Base-by-base conservation (phyloP, 1,140 invertebrate species). In the Ceratitis capitata region DNA sequence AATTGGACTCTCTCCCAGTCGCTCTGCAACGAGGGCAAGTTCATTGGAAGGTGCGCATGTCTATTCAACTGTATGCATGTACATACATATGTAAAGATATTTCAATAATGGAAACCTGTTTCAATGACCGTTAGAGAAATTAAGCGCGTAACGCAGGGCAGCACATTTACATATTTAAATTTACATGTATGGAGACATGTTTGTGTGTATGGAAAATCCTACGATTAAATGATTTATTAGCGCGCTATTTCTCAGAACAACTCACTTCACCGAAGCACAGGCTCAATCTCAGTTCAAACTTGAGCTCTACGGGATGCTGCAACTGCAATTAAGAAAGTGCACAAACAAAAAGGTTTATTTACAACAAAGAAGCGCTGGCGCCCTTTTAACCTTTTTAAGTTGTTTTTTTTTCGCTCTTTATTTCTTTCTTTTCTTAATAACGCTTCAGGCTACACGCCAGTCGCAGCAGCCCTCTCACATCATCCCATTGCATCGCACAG, bases 71-170 rank as follows among this genome's bases (percentile, higher is more conserved):
- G 35, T 35, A 26, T 12, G 2, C 3, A 19, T 26, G 64, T 5
- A 69, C 69, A 23, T 23, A 32, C 19, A 19, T n/a, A n/a, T 6
- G 39, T 19, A 78, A 23, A 19, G 39, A 39, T 39, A 78, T 45
- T 45, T 78, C 69, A 78, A 78, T n/a, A n/a, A n/a, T 47, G 9
- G 23, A 78, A 78, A 78, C 69, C 69, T 78, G 69, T 78, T 78
- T 78, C 45, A 23, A 16, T 45, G 69, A 23, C 69, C 69, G 69
- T 78, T 78, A 78, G 39, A 23, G 45, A 78, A 78, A 78, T 45
- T 23, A n/a, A 19, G 69, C 69, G 69, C 35, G 69, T n/a, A n/a
- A n/a, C n/a, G n/a, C n/a, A n/a, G n/a, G n/a, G n/a, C n/a, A n/a
- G n/a, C 69, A 19, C 69, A 78, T 45, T 45, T 32, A 16, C n/a